Evolutionary conservation across 2,888 invertebrate species (phyloP).

Genomic region (Allophyes oxyacanthae): DNA sequence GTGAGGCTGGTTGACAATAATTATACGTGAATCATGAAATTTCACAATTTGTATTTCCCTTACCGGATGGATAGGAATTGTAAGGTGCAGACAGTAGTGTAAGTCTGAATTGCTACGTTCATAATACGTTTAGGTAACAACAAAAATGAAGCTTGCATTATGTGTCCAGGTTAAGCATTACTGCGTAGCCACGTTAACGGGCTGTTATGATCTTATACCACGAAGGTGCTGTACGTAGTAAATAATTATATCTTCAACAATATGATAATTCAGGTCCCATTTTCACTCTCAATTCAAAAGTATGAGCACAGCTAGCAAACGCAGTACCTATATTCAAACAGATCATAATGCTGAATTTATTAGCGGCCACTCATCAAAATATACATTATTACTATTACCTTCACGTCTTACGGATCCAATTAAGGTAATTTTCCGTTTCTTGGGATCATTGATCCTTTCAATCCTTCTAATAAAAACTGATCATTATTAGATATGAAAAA

Average conservation of each 20-base stretch:
- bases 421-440: conserved; percentile 36
- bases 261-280: not conserved
- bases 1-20: conserved; percentile 18
- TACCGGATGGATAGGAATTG: not conserved
- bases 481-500: conserved; percentile 26
- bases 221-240: no score
- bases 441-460: conserved; percentile 38
- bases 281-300: conserved; percentile 21
- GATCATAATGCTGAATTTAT: no score
- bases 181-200: no score
- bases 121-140: no score
- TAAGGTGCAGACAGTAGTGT: not conserved
- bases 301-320: not conserved
- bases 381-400: no score
- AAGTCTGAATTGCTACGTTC: no score
- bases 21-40: conserved; percentile 12
- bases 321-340: no score
- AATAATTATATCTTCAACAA: conserved; percentile 4
- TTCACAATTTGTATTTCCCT: conserved; percentile 11
- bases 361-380: no score
- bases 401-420: conserved; percentile 6
- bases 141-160: no score
- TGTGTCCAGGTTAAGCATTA: no score
- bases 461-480: conserved; percentile 29
- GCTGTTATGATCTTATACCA: no score